Conservation (phyloP, 2,797 vertebrate species). For the Catostomus latipinnis region DNA sequence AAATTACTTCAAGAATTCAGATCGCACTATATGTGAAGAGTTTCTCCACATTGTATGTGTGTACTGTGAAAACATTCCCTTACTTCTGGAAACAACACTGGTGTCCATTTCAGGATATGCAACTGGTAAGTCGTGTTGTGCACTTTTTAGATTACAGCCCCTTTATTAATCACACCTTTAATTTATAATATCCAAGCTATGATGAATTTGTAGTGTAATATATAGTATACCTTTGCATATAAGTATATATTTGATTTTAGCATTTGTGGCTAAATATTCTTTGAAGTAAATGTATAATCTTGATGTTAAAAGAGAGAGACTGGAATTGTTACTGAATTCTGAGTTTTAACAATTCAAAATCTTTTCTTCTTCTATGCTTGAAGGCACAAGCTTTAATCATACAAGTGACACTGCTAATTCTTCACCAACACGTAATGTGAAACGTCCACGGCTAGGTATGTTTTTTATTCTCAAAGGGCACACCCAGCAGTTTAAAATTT, state of each 20-base stretch:
- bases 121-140: constrained; percentile 29
- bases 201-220: not conserved
- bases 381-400: constrained; percentile 46
- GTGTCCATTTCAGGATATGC: constrained; percentile 75
- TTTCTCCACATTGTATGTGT: constrained; percentile 81
- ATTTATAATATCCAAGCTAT: not conserved
- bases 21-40: constrained; percentile 65
- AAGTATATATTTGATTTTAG: not conserved
- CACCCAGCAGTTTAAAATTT: constrained; percentile 12
- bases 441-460: constrained; percentile 73
- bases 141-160: not conserved
- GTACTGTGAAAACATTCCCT: constrained; percentile 78
- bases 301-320: not conserved
- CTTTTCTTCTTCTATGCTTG: constrained; percentile 7
- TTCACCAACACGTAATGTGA: constrained; percentile 31
- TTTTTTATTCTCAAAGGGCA: not conserved
- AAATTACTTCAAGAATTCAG: constrained; percentile 64
- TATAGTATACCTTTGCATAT: not conserved
- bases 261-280: not conserved
- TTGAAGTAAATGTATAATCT: constrained; percentile 50
- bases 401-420: constrained; percentile 10
- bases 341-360: constrained; percentile 14
- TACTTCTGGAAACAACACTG: constrained; percentile 82
- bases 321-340: not conserved
- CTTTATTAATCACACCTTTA: not conserved